phyloP scores from a whole-genome alignment of 2,888 invertebrate species.

The Hipparchia sbordonii region DNA sequence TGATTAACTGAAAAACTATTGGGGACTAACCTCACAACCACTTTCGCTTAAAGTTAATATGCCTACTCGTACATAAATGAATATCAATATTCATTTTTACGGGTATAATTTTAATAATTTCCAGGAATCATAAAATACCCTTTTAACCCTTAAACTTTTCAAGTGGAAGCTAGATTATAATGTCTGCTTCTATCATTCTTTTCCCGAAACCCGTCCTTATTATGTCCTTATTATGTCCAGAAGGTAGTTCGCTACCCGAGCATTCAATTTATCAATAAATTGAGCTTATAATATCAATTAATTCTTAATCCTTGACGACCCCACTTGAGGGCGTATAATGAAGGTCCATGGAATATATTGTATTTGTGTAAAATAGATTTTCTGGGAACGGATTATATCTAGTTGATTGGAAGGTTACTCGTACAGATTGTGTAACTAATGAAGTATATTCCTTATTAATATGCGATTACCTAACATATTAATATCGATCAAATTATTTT shows the following conservation, averaged over 20 bases:
- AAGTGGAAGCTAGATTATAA: not conserved
- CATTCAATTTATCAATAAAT: conserved; percentile 15
- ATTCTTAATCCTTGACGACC: not conserved
- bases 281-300: conserved; percentile 11
- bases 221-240: conserved; percentile 5
- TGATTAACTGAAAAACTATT: too few species aligned
- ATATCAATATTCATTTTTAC: not conserved
- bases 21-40: too few species aligned
- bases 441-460: too few species aligned
- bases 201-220: not conserved
- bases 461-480: too few species aligned
- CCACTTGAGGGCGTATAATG: not conserved
- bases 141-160: conserved; percentile 7
- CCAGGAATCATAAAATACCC: not conserved
- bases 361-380: not conserved
- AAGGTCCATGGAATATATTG: not conserved
- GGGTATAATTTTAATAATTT: not conserved
- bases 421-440: too few species aligned
- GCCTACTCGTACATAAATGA: not conserved
- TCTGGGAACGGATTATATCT: not conserved
- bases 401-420: too few species aligned
- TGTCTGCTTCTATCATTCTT: not conserved
- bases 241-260: not conserved
- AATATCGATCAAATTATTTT: too few species aligned
- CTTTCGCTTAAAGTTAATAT: too few species aligned